Conservation (phyloP, 2,113 vertebrate species). For the Eurystomus gularis region DNA sequence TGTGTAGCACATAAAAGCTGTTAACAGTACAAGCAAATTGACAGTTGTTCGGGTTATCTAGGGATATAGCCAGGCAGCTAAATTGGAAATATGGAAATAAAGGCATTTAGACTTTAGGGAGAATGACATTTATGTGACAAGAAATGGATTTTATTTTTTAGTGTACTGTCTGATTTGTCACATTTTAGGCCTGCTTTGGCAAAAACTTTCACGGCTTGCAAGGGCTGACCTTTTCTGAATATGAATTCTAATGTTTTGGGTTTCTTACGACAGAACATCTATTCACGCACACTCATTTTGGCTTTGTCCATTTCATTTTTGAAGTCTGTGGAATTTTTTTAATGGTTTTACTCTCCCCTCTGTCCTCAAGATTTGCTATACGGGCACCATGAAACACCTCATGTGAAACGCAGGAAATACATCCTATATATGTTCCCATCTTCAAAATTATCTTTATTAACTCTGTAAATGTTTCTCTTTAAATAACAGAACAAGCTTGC, state of each 20-base stretch:
- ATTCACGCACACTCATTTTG: neutral
- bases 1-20: neutral
- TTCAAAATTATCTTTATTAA: slow-evolving; percentile 38
- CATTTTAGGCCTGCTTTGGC: neutral
- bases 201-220: neutral
- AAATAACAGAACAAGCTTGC: slow-evolving; percentile 93
- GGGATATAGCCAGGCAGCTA: neutral
- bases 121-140: slow-evolving; percentile 5
- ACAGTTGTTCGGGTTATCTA: neutral
- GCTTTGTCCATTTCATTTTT: slow-evolving; percentile 6
- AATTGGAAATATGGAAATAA: slow-evolving; percentile 40
- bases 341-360: neutral
- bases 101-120: neutral
- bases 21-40: neutral
- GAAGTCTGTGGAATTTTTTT: neutral
- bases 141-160: neutral
- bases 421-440: slow-evolving; percentile 19
- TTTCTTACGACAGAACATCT: neutral
- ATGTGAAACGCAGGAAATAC: neutral
- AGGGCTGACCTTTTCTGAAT: slow-evolving; percentile 12
- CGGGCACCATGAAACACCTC: neutral
- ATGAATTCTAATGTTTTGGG: neutral
- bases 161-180: neutral
- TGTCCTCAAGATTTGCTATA: neutral
- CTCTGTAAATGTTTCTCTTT: slow-evolving; percentile 50